Base-by-base conservation (phyloP, 2,888 invertebrate species). In the Helicoverpa assulta region DNA sequence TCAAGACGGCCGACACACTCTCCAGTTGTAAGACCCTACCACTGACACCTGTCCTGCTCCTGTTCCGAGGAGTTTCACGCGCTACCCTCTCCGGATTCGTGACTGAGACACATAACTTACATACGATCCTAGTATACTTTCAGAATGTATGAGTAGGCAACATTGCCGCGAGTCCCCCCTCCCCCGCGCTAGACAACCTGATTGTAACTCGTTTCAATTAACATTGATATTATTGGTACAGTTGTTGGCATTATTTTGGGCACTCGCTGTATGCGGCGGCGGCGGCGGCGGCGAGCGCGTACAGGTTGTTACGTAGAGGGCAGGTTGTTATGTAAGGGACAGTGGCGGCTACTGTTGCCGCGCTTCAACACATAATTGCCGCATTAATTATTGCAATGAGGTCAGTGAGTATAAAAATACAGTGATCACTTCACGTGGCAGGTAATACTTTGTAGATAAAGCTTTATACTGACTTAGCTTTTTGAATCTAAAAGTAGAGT, bases 191-290 rank as follows among this genome's bases (percentile, higher is more conserved):
- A 76, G 62, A 67, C 40, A 78, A 62, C 73, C 54, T 74, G 75
- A 74, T 76, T 55, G 58, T 58, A 69, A 67, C 80, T 70, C 26
- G 71, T 76, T 80, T 71, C 64, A 76, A 76, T 80, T 80, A 80
- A 71, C 62, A 80, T 72, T 40, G 66, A 65, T 65, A 72, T 70
- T 52, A 79, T 79, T 66, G 40, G 59, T 70, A 67, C 69, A 72
- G 29, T 52, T 43, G 55, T 33, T 26, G 43, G 63, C 61, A 62
- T 76, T 70, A 73, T 71, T 59, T 70, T 21, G 40, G 40, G 33
- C 43, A 50, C 61, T 54, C 29, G 47, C 58, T 55, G 54, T 52
- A 50, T 58, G 47, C 16, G 57, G 29, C 18, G 19, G 51, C 26
- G 57, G 29, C 18, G 19, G 51, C 26, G 53, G 29, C 57, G 61